Percentiles rank a stretch among this genome's conserved stretches.
Conservation (phyloP, 2,888 invertebrate genomes). For the Synanthedon vespiformis region DNA sequence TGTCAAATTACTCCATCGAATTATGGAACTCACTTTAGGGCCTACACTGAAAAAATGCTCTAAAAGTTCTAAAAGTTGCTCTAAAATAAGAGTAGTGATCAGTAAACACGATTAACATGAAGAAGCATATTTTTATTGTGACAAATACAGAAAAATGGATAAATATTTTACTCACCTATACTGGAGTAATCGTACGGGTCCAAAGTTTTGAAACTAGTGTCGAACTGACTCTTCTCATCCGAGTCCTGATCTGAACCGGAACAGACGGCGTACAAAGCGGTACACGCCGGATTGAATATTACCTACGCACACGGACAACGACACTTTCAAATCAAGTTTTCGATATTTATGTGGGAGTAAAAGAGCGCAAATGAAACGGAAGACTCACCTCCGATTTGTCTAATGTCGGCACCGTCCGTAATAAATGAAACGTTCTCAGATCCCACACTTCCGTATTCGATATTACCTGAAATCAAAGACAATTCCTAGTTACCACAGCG, state of each 20-base stretch:
- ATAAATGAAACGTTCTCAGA: slow-evolving; percentile 90
- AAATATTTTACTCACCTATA: slow-evolving; percentile 72
- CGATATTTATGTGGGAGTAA: no score
- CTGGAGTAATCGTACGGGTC: slow-evolving; percentile 95
- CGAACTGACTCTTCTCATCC: slow-evolving; percentile 80
- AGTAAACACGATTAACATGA: no score
- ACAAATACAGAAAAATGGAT: no score
- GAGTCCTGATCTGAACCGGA: slow-evolving; percentile 81
- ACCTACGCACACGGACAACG: slow-evolving; percentile 52
- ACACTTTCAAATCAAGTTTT: no score
- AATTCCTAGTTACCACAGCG: neutral
- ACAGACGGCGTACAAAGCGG: slow-evolving; percentile 89
- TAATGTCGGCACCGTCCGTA: slow-evolving; percentile 93
- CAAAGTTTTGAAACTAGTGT: slow-evolving; percentile 94
- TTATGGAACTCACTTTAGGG: no score
- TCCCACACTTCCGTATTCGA: slow-evolving; percentile 99
- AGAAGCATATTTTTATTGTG: no score
- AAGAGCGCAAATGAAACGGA: neutral
- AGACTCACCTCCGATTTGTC: slow-evolving; percentile 81
- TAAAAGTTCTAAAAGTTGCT: no score
- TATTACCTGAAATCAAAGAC: slow-evolving; percentile 74
- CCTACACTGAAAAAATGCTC: no score
- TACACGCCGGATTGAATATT: slow-evolving; percentile 87
- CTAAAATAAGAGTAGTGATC: no score
- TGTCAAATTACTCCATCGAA: no score